A percentile compares a stretch with the other conserved stretches of the same genome.
These are phyloP conservation scores for Styela plicata DNA, from an alignment of 23 tunicate species.

Conservation along the genomic window DNA sequence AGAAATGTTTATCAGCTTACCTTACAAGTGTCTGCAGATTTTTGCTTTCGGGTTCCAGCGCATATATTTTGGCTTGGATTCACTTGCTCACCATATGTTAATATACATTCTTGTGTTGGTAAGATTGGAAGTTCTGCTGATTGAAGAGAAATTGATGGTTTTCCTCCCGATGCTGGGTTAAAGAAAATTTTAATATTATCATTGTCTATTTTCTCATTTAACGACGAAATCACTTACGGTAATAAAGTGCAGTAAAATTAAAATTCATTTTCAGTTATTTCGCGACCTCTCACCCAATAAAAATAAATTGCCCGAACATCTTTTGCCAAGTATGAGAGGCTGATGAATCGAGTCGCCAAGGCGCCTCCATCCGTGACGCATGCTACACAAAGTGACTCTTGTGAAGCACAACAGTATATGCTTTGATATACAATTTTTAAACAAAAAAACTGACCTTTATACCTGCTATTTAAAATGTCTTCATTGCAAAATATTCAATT, in stretches of 20 bases:
- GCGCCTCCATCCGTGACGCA: too few relatives aligned
- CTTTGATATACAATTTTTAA: too few relatives aligned
- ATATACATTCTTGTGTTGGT: not conserved
- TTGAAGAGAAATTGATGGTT: constrained; percentile 27
- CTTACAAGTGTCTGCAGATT: constrained; percentile 58
- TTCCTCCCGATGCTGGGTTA: constrained; percentile 26
- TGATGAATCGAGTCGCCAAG: too few relatives aligned
- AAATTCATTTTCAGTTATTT: not conserved
- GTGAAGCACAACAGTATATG: too few relatives aligned
- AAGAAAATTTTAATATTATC: not conserved
- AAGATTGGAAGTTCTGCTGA: constrained; percentile 15
- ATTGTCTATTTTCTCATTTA: not conserved
- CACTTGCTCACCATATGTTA: not conserved
- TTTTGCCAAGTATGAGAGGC: too few relatives aligned
- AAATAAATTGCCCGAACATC: too few relatives aligned
- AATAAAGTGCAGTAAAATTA: not conserved
- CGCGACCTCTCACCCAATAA: too few relatives aligned
- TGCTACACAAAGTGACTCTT: too few relatives aligned
- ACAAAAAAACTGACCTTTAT: too few relatives aligned
- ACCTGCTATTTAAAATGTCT: too few relatives aligned
- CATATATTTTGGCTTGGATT: constrained; percentile 43
- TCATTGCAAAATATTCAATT: too few relatives aligned
- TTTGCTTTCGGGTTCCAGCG: constrained; percentile 46
- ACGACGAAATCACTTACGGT: not conserved
- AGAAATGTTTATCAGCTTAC: constrained; percentile 37